Conservation (phyloP, 2,113 vertebrate species). For the Pseudopodoces humilis region DNA sequence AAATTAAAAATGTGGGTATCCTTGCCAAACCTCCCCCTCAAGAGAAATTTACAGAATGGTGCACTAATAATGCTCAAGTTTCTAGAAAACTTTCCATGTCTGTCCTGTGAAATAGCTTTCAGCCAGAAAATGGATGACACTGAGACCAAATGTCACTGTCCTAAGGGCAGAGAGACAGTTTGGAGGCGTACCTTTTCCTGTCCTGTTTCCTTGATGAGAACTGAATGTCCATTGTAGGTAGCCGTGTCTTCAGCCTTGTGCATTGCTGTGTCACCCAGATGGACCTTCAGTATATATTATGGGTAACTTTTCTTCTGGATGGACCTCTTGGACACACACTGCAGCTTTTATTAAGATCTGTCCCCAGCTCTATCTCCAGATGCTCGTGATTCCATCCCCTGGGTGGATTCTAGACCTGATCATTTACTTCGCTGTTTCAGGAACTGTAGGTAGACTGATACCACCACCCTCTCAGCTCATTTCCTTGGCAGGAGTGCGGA, state of each 20-base stretch:
- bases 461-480: rapidly evolving
- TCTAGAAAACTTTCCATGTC: not conserved
- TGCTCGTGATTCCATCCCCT: not conserved
- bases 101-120: not conserved
- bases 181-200: not conserved
- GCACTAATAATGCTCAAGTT: not conserved
- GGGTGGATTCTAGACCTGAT: not conserved
- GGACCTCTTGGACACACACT: rapidly evolving
- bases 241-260: not conserved
- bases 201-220: not conserved
- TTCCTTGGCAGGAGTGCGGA: not conserved
- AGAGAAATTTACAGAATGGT: not conserved
- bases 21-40: not conserved
- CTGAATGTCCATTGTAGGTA: not conserved
- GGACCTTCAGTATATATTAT: not conserved
- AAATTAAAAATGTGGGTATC: not conserved
- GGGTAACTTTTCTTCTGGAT: not conserved
- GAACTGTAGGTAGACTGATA: not conserved
- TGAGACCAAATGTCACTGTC: not conserved
- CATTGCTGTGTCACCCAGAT: not conserved
- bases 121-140: not conserved
- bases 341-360: not conserved
- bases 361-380: not conserved
- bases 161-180: not conserved
- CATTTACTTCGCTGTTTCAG: not conserved